Base-by-base conservation (phyloP, 2,113 vertebrate species). In the Acrocephalus arundinaceus region DNA sequence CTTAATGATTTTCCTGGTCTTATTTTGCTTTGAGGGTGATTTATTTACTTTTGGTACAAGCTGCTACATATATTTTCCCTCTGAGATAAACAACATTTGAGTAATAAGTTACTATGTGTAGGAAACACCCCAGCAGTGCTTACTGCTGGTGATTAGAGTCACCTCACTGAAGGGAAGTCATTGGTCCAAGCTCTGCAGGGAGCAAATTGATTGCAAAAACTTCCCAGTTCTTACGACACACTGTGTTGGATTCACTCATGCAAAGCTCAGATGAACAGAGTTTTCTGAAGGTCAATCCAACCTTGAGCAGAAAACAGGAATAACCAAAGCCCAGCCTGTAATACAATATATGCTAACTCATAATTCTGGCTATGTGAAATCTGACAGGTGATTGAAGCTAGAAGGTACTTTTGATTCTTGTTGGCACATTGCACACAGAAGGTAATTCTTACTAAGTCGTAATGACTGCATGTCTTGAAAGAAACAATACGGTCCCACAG, bases 31-130 rank as follows among this genome's bases (percentile, higher is more conserved):
- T 80, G 35, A 84, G 41, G 20, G 68, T 0, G 3, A 89, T 83
- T 85, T 83, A 79, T 90, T 90, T 86, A 72, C 41, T 93, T 84
- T 83, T 43, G 23, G 14, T 89, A 78, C 37, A 39, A 81, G 39
- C 27, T 89, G 61, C 65, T 58, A 51, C 1, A 0, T 77, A 1
- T 76, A 45, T 77, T 94, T 90, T 66, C 66, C 63, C 55, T 77
- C 63, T 23, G 80, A 92, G 63, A 91, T 84, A 93, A 96, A 95
- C 74, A 94, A 68, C 43, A 83, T 51, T 62, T 74, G 72, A 94
- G 84, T 94, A 89, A 16, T 87, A 92, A 84, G 70, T 57, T 68
- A 92, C 79, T 91, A 37, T n/a, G 57, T 45, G 48, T n/a, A 81
- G 84, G 76, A 81, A 94, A 92, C 73, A 94, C 77, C 89, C 87